A percentile compares a stretch with the other conserved stretches of the same genome.
Conservation (phyloP, 1,140 invertebrate species). For the Pentalonia nigronervosa region DNA sequence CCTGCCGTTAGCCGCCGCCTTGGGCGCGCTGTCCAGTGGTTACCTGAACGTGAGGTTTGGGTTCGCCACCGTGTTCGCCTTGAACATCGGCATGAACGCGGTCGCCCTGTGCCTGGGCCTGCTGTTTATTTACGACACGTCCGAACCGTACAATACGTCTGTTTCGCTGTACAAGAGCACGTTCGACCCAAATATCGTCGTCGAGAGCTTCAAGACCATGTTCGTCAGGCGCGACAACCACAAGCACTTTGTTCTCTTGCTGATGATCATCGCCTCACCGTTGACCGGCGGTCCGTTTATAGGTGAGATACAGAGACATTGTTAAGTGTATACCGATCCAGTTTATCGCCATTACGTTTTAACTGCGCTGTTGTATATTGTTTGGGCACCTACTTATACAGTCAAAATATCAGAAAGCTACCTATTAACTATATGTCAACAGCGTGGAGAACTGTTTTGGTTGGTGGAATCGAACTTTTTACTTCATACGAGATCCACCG, state of each 20-base stretch:
- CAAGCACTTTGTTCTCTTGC: background rate
- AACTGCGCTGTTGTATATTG: too few species aligned
- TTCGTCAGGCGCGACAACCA: background rate
- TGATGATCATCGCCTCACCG: slow-evolving; percentile 48
- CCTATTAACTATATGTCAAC: too few species aligned
- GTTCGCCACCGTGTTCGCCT: background rate
- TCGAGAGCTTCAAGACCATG: background rate
- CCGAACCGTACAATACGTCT: background rate
- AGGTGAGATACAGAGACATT: slow-evolving; percentile 3
- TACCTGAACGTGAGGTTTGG: slow-evolving; percentile 18
- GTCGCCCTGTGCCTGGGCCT: background rate
- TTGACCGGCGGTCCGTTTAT: slow-evolving; percentile 16
- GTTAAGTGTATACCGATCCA: too few species aligned
- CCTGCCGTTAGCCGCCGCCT: background rate
- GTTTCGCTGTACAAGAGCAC: slow-evolving; percentile 14
- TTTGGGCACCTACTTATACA: too few species aligned
- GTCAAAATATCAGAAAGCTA: too few species aligned
- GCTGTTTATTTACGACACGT: slow-evolving; percentile 15
- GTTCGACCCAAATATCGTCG: background rate
- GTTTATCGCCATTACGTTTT: too few species aligned
- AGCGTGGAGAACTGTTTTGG: too few species aligned
- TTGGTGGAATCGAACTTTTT: too few species aligned
- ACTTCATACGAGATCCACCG: too few species aligned
- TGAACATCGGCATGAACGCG: background rate
- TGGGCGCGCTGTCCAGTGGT: background rate